These are phyloP conservation scores for Pristionchus maxplancki DNA, from an alignment of 2,888 invertebrate species.

Conservation along the genomic window DNA sequence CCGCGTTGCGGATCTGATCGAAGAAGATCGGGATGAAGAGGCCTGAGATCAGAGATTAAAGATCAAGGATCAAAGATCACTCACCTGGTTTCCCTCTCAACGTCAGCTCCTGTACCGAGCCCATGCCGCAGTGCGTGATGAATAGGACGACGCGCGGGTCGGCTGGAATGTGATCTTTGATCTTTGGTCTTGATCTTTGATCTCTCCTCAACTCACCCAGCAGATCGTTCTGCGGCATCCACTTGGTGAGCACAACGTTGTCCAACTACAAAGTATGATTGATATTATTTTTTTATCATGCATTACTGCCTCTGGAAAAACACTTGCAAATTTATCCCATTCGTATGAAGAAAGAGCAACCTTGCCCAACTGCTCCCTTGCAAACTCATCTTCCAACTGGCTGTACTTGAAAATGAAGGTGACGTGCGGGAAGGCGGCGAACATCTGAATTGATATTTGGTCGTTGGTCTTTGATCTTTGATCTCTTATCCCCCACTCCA, in stretches of 20 bases:
- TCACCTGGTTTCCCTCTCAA: conserved; percentile 4
- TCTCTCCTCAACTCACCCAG: not conserved
- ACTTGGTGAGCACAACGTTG: not conserved
- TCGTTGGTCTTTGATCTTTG: not conserved
- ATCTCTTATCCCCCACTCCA: not conserved
- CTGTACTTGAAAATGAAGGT: not conserved
- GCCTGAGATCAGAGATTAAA: not conserved
- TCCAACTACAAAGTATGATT: not conserved
- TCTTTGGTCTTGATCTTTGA: conserved; percentile 35
- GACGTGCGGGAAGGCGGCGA: not conserved
- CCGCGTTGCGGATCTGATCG: conserved; percentile 11
- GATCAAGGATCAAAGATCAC: not conserved
- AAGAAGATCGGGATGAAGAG: conserved; percentile 32
- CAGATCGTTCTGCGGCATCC: conserved; percentile 13
- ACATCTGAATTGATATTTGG: not conserved
- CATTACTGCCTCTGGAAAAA: too few relatives aligned
- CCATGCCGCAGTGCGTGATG: conserved; percentile 30
- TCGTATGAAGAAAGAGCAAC: too few relatives aligned
- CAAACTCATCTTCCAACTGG: not conserved
- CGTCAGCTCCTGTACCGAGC: not conserved
- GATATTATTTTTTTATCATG: too few relatives aligned
- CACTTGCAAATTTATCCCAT: too few relatives aligned
- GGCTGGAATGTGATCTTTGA: not conserved
- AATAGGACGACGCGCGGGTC: conserved; percentile 19
- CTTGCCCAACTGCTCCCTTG: not conserved